phyloP scores from a whole-genome alignment of 2,797 vertebrate species.

The Sebastes itinus region DNA sequence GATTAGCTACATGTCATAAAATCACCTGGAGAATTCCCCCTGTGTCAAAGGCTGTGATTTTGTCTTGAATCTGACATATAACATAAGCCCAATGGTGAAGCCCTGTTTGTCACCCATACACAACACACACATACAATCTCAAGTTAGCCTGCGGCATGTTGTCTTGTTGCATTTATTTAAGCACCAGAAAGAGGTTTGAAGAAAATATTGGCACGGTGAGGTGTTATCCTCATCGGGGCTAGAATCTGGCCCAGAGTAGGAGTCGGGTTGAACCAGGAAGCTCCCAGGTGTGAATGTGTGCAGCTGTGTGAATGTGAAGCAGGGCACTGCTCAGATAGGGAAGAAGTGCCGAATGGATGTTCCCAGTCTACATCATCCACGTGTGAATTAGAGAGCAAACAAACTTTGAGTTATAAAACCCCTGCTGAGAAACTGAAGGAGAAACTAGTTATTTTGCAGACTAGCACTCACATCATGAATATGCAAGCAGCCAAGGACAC shows the following conservation, averaged over 20 bases:
- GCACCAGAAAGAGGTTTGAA: not conserved
- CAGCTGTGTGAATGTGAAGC: not conserved
- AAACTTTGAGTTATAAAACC: not conserved
- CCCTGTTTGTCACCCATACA: not conserved
- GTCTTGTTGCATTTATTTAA: not conserved
- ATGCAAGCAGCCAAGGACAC: too few species aligned
- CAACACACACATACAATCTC: not conserved
- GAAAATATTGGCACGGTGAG: not conserved
- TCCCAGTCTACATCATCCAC: not conserved
- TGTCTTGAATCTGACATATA: too few species aligned
- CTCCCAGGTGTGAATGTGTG: conserved; percentile 3
- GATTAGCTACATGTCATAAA: too few species aligned
- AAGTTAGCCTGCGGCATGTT: not conserved
- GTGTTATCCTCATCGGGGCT: too few species aligned
- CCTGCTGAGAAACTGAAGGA: not conserved
- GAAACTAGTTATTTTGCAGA: not conserved
- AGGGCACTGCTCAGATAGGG: not conserved
- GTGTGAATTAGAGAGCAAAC: not conserved
- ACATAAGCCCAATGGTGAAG: not conserved
- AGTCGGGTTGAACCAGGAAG: not conserved
- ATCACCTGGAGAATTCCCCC: too few species aligned
- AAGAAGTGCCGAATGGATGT: not conserved
- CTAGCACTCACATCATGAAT: too few species aligned
- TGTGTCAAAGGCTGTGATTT: too few species aligned
- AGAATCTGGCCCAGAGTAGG: not conserved